Percentiles rank a stretch among this genome's conserved stretches.
These are phyloP conservation scores for Umimayanthus chanpuru DNA, from an alignment of 92 coral and sea anemone genomes.

Conservation along the genomic window DNA sequence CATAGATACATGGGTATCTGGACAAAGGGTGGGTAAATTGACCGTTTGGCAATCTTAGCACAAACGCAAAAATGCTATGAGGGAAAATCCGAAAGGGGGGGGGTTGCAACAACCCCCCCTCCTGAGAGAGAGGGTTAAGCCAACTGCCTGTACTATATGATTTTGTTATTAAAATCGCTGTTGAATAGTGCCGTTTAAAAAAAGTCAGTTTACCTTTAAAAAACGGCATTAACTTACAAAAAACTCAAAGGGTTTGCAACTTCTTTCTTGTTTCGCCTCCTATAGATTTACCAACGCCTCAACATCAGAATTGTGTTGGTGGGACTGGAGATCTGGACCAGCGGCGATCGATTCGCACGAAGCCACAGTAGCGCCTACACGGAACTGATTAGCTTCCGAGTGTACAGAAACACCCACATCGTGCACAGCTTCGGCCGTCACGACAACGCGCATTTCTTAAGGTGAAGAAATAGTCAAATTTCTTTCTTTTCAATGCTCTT, in stretches of 20 bases:
- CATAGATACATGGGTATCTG: too few relatives aligned
- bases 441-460: conserved; percentile 67
- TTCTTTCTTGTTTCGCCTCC: neutral
- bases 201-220: neutral
- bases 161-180: too few relatives aligned
- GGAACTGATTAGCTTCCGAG: conserved; percentile 51
- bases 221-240: neutral
- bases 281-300: conserved; percentile 50
- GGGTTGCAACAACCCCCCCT: too few relatives aligned
- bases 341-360: conserved; percentile 48
- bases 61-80: too few relatives aligned
- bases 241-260: too few relatives aligned
- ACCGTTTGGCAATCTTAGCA: too few relatives aligned
- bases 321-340: conserved; percentile 52
- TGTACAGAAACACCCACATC: conserved; percentile 35
- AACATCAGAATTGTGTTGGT: conserved; percentile 51
- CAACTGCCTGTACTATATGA: too few relatives aligned
- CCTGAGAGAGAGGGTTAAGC: too few relatives aligned
- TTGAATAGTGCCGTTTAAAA: too few relatives aligned
- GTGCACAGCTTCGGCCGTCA: conserved; percentile 43
- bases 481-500: too few relatives aligned
- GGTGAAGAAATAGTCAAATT: conserved; percentile 19
- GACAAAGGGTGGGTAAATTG: too few relatives aligned
- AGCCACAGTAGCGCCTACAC: conserved; percentile 44
- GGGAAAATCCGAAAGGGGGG: too few relatives aligned